Evolutionary conservation across 1,140 invertebrate genomes (phyloP).

Genomic region (Microplitis demolitor): DNA sequence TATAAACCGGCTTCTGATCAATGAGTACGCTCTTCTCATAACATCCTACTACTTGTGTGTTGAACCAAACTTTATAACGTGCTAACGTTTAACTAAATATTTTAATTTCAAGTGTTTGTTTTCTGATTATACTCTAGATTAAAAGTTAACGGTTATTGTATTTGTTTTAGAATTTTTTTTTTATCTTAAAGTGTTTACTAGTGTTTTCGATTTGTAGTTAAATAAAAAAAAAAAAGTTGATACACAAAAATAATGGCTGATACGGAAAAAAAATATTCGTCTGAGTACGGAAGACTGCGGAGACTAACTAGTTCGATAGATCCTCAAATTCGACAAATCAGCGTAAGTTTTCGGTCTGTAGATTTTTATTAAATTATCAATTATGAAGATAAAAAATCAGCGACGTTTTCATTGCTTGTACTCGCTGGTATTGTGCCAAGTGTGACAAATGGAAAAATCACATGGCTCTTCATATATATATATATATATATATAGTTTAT

Average conservation of each 20-base stretch:
- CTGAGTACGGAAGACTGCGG: conserved; percentile 66
- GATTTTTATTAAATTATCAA: background rate
- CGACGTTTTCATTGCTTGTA: background rate
- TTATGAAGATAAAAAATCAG: background rate
- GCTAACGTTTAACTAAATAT: too few species aligned
- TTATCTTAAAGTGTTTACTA: background rate
- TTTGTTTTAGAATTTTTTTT: background rate
- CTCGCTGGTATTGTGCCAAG: conserved; percentile 9
- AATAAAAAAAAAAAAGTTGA: background rate
- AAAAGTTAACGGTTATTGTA: background rate
- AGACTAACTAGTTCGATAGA: conserved; percentile 65
- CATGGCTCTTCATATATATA: too few species aligned
- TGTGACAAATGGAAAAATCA: background rate
- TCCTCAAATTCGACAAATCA: conserved; percentile 36
- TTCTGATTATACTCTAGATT: background rate
- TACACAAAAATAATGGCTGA: conserved; percentile 20
- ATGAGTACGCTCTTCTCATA: background rate
- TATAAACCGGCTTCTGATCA: background rate
- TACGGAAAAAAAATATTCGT: conserved; percentile 61
- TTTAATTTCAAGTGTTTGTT: background rate
- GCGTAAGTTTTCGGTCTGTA: conserved; percentile 28
- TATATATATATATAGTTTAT: too few species aligned
- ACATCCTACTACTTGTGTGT: background rate
- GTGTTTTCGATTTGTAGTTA: background rate
- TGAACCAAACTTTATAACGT: background rate